Evolutionary conservation across 1,140 invertebrate genomes (phyloP).

Genomic region (Prorops nasuta): DNA sequence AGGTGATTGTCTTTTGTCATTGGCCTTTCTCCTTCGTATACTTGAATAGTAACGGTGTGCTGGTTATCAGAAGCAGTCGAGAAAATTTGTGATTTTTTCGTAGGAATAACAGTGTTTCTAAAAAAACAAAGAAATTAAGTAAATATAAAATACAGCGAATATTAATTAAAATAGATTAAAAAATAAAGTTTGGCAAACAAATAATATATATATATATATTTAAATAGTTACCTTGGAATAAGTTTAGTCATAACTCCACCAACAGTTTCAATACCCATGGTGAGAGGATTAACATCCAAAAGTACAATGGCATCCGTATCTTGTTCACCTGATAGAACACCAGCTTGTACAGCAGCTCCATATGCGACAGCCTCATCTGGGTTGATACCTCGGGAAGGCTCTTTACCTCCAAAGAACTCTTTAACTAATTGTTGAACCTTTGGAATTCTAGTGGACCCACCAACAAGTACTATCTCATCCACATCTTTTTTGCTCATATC

Average conservation of each 20-base stretch:
- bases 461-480: constrained; percentile 98
- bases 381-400: constrained; percentile 96
- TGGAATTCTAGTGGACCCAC: constrained; percentile 98
- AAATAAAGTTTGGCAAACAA: constrained; percentile 2
- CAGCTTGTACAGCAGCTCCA: constrained; percentile 98
- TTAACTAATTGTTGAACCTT: constrained; percentile 99
- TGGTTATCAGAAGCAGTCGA: constrained; percentile 99
- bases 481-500: constrained; percentile 99
- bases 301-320: constrained; percentile 96
- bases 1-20: constrained; percentile 99
- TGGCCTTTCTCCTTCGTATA: constrained; percentile 95
- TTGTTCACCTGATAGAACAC: constrained; percentile 85
- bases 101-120: constrained; percentile 97
- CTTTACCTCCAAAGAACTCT: constrained; percentile 98
- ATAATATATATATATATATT: neutral
- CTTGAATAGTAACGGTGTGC: constrained; percentile 98
- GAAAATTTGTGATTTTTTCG: constrained; percentile 99
- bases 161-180: constrained; percentile 1
- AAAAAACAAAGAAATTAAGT: neutral
- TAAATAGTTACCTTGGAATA: constrained; percentile 67
- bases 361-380: constrained; percentile 98
- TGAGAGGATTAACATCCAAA: constrained; percentile 96
- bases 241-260: constrained; percentile 99
- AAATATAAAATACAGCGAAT: neutral
- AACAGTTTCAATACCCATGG: constrained; percentile 99